phyloP scores from a whole-genome alignment of 2,113 vertebrate genomes.

The Podarcis raffonei region DNA sequence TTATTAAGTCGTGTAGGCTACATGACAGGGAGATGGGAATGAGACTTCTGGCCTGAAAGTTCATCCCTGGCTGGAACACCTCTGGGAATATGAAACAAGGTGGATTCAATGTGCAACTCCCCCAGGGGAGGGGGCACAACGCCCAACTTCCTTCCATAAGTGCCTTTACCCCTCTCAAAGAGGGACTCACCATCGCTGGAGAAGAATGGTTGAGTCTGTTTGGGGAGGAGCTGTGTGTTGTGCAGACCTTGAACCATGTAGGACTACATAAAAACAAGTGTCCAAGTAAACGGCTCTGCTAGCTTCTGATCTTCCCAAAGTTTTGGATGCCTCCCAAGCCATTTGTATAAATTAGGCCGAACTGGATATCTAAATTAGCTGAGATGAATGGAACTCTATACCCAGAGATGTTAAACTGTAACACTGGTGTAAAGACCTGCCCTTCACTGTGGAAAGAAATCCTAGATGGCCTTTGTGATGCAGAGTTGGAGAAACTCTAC shows the following conservation, averaged over 20 bases:
- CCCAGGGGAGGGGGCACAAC: too few relatives aligned
- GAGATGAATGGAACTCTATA: conserved; percentile 20
- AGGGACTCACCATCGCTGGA: neutral
- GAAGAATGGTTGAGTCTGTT: neutral
- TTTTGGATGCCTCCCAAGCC: neutral
- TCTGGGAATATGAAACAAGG: too few relatives aligned
- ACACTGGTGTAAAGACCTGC: neutral
- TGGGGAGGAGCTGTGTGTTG: neutral
- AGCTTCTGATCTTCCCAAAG: neutral
- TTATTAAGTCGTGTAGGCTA: too few relatives aligned
- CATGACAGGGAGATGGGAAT: too few relatives aligned
- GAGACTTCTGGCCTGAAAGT: too few relatives aligned
- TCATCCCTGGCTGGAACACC: too few relatives aligned
- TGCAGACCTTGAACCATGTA: neutral
- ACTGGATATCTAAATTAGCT: conserved; percentile 32
- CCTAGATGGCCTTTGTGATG: conserved; percentile 29
- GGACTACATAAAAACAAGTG: neutral
- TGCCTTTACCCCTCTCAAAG: neutral
- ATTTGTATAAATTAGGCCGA: conserved; percentile 35
- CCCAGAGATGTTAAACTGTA: conserved; percentile 6
- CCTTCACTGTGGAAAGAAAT: conserved; percentile 40
- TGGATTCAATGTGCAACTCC: too few relatives aligned
- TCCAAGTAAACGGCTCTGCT: neutral
- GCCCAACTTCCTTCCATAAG: neutral
- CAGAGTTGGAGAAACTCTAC: neutral